Evolutionary conservation across 2,888 invertebrate species (phyloP).

Genomic region (Rhamnusium bicolor): DNA sequence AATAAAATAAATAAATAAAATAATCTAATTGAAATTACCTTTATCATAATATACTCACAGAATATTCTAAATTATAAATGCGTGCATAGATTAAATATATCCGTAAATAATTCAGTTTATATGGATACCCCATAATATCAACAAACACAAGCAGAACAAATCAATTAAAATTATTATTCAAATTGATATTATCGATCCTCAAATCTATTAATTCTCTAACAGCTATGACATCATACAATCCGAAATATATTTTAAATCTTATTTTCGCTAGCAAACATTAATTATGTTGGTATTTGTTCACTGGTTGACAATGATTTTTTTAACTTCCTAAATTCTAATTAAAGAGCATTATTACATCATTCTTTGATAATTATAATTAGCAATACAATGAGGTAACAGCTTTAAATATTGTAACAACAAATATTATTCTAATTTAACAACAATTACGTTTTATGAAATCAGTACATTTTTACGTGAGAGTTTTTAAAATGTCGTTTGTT

Average conservation of each 20-base stretch:
- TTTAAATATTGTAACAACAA: conserved; percentile 15
- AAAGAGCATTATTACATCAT: conserved; percentile 20
- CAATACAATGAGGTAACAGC: conserved; percentile 18
- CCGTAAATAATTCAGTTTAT: neutral
- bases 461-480: neutral
- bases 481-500: conserved; percentile 14
- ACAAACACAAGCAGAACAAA: neutral
- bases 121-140: neutral
- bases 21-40: too few species aligned
- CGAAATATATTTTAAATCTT: conserved; percentile 13
- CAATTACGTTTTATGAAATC: neutral
- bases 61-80: too few species aligned
- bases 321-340: conserved; percentile 4
- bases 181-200: conserved; percentile 6
- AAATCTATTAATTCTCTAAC: conserved; percentile 10
- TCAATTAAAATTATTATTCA: conserved; percentile 16
- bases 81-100: too few species aligned
- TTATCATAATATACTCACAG: too few species aligned
- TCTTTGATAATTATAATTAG: conserved; percentile 19
- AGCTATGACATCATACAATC: conserved; percentile 11
- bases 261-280: neutral
- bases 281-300: conserved; percentile 16
- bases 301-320: conserved; percentile 18
- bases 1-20: too few species aligned
- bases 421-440: neutral